Conservation (phyloP, 1,140 invertebrate species). For the Euura lappo region DNA sequence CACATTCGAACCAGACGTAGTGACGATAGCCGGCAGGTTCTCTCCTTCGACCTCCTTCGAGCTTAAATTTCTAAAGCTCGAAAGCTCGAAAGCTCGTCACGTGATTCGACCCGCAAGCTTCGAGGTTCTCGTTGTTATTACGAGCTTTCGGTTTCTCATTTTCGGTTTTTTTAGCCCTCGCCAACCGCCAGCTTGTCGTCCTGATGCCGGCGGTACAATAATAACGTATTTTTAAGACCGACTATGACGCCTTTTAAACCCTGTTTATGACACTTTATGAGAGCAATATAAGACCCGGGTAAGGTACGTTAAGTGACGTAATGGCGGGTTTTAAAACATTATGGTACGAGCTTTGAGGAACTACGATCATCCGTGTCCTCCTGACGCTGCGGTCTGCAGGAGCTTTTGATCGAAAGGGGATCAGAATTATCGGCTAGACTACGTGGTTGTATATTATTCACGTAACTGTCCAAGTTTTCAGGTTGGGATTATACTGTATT, state of each 20-base stretch:
- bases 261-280: slow-evolving; percentile 6
- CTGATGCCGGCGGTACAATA: background rate
- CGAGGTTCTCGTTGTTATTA: too few relatives aligned
- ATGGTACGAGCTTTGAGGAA: slow-evolving; percentile 2
- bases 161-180: background rate
- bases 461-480: too few relatives aligned
- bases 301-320: background rate
- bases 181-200: background rate
- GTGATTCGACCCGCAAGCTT: too few relatives aligned
- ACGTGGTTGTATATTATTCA: too few relatives aligned
- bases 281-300: slow-evolving; percentile 7
- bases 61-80: too few relatives aligned
- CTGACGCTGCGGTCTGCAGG: too few relatives aligned
- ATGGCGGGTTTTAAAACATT: background rate
- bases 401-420: too few relatives aligned
- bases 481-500: too few relatives aligned
- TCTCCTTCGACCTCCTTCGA: background rate
- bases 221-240: background rate
- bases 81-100: too few relatives aligned
- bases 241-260: slow-evolving; percentile 11
- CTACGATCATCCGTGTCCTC: background rate
- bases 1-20: background rate
- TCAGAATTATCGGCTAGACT: too few relatives aligned
- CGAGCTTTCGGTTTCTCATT: background rate
- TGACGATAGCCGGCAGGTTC: background rate